phyloP scores from a whole-genome alignment of 2,888 invertebrate species.

The Brenthis daphne region DNA sequence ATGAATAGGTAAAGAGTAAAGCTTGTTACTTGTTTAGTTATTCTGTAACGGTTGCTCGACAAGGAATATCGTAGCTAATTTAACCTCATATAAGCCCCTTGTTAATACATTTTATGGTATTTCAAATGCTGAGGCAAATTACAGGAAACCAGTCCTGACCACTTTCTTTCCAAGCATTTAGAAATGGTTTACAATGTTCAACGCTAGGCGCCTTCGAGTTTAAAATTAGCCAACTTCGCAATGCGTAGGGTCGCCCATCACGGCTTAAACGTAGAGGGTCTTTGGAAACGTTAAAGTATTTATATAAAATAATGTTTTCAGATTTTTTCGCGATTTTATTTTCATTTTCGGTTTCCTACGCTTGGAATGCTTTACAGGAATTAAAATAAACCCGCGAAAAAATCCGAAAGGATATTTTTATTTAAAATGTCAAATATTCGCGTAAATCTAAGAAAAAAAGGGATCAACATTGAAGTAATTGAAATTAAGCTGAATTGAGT shows the following conservation, averaged over 20 bases:
- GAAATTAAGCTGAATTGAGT: no score
- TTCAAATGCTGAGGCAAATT: slow-evolving; percentile 29
- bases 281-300: no score
- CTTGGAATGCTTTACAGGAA: no score
- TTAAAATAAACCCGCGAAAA: no score
- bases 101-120: slow-evolving; percentile 27
- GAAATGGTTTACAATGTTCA: slow-evolving; percentile 34
- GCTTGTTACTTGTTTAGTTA: neutral
- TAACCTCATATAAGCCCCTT: neutral
- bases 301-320: no score
- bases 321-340: no score
- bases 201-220: slow-evolving; percentile 16
- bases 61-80: slow-evolving; percentile 6
- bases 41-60: slow-evolving; percentile 5
- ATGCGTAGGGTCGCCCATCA: neutral
- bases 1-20: neutral
- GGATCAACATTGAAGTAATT: no score
- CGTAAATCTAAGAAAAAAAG: no score
- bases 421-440: no score
- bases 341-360: no score
- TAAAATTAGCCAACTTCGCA: neutral
- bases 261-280: no score
- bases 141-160: slow-evolving; percentile 26
- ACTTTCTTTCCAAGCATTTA: slow-evolving; percentile 33
- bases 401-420: no score